A percentile compares a stretch with the other conserved stretches of the same genome.
Evolutionary conservation across 2,797 vertebrate species (phyloP).

Genomic region (Galagoides demidoff): DNA sequence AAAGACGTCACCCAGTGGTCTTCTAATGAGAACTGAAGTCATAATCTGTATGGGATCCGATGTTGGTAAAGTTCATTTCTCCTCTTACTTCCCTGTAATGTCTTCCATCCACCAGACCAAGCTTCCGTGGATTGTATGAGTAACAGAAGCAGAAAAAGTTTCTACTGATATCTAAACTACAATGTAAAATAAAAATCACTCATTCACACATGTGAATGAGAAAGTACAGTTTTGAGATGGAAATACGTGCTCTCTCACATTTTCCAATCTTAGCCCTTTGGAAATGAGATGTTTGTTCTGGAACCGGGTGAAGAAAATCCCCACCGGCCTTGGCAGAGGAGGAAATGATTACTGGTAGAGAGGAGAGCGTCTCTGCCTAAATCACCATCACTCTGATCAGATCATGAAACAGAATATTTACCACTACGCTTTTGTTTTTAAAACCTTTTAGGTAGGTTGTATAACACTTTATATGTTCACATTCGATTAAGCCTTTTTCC

Average conservation of each 20-base stretch:
- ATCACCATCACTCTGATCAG: neutral
- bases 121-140: neutral
- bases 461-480: neutral
- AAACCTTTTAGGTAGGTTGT: neutral
- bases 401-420: neutral
- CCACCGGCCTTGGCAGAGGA: neutral
- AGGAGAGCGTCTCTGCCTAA: neutral
- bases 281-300: neutral
- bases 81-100: neutral
- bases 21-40: neutral
- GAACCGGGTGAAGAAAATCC: neutral
- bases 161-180: neutral
- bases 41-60: neutral
- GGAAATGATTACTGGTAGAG: neutral
- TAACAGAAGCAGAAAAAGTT: neutral
- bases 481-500: neutral
- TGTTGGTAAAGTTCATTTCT: neutral
- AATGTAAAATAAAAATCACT: neutral
- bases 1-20: neutral
- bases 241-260: neutral
- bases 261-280: neutral
- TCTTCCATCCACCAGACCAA: neutral
- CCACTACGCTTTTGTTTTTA: neutral
- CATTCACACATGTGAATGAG: neutral
- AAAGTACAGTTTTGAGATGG: neutral